These are phyloP conservation scores for Ophiodon elongatus DNA, from an alignment of 2,113 vertebrate genomes.

Conservation along the genomic window DNA sequence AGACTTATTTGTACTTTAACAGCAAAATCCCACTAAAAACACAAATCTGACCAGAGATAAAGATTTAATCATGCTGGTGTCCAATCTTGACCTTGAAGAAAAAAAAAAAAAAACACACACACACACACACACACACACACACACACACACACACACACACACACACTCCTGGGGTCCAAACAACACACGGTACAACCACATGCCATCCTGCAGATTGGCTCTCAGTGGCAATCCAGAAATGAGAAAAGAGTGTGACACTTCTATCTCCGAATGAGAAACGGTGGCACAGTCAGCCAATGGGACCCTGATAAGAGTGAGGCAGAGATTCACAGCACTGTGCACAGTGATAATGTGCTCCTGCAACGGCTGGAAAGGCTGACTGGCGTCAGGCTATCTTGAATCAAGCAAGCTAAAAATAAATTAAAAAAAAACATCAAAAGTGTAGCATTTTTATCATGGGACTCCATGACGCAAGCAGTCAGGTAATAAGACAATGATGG, in stretches of 20 bases:
- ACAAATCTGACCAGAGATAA: not conserved
- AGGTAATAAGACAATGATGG: constrained; percentile 5
- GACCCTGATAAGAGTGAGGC: constrained; percentile 48
- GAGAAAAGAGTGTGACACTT: constrained; percentile 49
- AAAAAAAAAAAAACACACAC: too few species aligned
- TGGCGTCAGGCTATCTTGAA: constrained; percentile 23
- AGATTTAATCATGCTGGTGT: not conserved
- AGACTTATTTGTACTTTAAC: constrained; percentile 4
- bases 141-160: constrained; percentile 15
- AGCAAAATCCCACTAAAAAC: constrained; percentile 11
- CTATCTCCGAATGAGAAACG: constrained; percentile 56
- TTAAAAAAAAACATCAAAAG: constrained; percentile 17
- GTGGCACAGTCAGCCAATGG: constrained; percentile 42
- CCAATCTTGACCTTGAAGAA: constrained; percentile 11
- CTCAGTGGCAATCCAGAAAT: constrained; percentile 51
- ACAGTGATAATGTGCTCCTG: constrained; percentile 42
- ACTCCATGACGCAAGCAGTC: constrained; percentile 15
- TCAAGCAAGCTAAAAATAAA: constrained; percentile 38
- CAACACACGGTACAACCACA: constrained; percentile 3
- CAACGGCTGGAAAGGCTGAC: constrained; percentile 31
- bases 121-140: not conserved
- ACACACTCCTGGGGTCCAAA: constrained; percentile 10
- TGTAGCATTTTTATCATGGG: constrained; percentile 20
- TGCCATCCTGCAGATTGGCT: constrained; percentile 56
- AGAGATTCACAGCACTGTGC: constrained; percentile 19